These are phyloP conservation scores for Melanostoma mellinum DNA, from an alignment of 2,888 invertebrate species.

Conservation along the genomic window DNA sequence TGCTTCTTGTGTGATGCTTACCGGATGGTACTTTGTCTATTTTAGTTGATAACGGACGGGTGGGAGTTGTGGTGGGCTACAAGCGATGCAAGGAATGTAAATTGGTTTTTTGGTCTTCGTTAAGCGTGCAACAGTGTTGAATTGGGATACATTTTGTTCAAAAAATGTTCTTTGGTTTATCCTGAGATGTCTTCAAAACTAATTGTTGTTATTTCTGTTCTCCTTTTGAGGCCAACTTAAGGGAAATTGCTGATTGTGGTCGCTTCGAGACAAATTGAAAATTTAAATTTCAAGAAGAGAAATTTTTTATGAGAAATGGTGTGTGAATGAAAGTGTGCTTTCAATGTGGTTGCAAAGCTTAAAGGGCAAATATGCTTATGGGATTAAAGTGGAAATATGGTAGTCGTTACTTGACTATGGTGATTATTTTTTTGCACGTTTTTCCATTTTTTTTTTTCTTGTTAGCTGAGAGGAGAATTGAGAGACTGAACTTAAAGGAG, in stretches of 20 bases:
- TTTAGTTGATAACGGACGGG: slow-evolving; percentile 30
- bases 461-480: no score
- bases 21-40: slow-evolving; percentile 50
- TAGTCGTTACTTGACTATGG: no score
- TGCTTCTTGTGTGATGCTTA: slow-evolving; percentile 18
- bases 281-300: slow-evolving; percentile 29
- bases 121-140: slow-evolving; percentile 71
- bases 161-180: slow-evolving; percentile 38
- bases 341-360: not conserved
- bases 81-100: slow-evolving; percentile 66
- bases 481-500: no score
- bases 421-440: no score
- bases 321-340: not conserved
- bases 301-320: slow-evolving; percentile 13
- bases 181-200: not conserved
- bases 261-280: slow-evolving; percentile 60
- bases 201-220: not conserved
- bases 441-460: no score
- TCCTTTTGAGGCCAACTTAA: slow-evolving; percentile 10
- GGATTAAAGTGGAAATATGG: no score
- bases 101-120: slow-evolving; percentile 71
- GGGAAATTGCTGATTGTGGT: slow-evolving; percentile 56
- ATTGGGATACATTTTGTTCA: slow-evolving; percentile 59
- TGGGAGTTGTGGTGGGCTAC: slow-evolving; percentile 33
- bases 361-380: no score